Evolutionary conservation across 2,797 vertebrate genomes (phyloP), one percentile per base, ranked within the genome.

Genomic region (Octomys mimax): DNA sequence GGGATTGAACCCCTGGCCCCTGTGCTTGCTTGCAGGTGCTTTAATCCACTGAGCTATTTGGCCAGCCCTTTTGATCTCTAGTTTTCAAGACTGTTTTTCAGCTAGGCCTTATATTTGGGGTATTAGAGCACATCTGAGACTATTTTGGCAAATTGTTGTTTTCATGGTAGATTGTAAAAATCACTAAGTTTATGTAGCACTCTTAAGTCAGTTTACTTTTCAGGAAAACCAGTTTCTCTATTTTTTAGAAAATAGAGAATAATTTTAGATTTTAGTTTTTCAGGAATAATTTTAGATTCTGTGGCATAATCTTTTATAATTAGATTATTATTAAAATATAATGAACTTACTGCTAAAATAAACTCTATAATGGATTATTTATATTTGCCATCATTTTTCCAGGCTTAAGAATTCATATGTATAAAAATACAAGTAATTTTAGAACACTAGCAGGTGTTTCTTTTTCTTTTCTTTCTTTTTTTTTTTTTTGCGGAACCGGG

Each of bases 381-480:
- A 36, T 36, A 61, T 61, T 81, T 81, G 22, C 59, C 18, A 68
- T 80, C 6, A 33, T 90, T 92, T 89, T 70, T 31, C 7, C 5
- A 22, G 86, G n/a, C 83, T 66, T 93, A 39, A 80, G 70, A 22
- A 93, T 75, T 92, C 33, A 13, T 83, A 59, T 36, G 36, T 79
- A 18, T 89, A 62, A 86, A 95, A 95, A 81, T 95, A 6, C 54
- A 61, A 92, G 42, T 92, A 79, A 79, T 87, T 93, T 94, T 89
- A 84, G 19, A 77, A 75, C 46, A 95, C 52, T 49, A 18, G 62
- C 90, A 11, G 9, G 26, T 87, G 86, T 96, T 42, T 42, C 42
- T 42, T 42, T 42, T 42, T 42, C 5, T 42, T 42, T 42, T 3
- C n/a, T 96, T 42, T 42, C 42, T 42, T 42, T 42, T 42, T 42